Evolutionary conservation across 1,140 invertebrate species (phyloP), one percentile per base, ranked within the genome.

Genomic region (Tyrophagus putrescentiae): DNA sequence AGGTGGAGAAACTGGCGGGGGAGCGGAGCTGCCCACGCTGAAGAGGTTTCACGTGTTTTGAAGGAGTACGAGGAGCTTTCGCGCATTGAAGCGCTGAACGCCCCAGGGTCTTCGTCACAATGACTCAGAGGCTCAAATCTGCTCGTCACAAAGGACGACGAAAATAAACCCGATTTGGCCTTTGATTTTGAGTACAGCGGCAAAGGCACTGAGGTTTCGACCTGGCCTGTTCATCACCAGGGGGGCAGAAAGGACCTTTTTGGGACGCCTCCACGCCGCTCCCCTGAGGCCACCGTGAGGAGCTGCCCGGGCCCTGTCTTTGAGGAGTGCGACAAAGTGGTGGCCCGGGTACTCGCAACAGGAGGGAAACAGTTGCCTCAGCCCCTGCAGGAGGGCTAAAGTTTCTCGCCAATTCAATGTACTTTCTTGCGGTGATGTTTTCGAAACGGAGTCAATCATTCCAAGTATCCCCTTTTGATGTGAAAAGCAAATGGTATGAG

Each of bases 401-500:
- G 45, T 7, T 48, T 7, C 18, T 48, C 13, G 45, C 31, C 18
- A 48, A 48, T 48, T 29, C 13, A 48, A 48, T 48, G 45, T 48
- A 25, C 45, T 48, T 48, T 18, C 7, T 18, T 7, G 18, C 45
- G 18, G 23, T 48, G 45, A 48, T 48, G 7, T 13, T 18, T 29
- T 25, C 23, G 31, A 21, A 48, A 48, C 45, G 7, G 21, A 21
- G 9, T 48, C 45, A 29, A 13, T 21, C 18, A 48, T 48, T 48
- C 45, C 45, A 9, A 9, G 7, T 7, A 48, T 48, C 31, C 45
- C 45, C 21, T 48, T 48, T 48, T 21, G 31, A 25, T 21, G 21
- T 7, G 7, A 48, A 48, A 21, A 48, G 31, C 45, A 48, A 48
- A 48, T 48, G 45, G 45, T 18, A 48, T n/a, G n/a, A n/a, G n/a